phyloP scores from a whole-genome alignment of 2,797 vertebrate species.

The Phalloptychus januarius region DNA sequence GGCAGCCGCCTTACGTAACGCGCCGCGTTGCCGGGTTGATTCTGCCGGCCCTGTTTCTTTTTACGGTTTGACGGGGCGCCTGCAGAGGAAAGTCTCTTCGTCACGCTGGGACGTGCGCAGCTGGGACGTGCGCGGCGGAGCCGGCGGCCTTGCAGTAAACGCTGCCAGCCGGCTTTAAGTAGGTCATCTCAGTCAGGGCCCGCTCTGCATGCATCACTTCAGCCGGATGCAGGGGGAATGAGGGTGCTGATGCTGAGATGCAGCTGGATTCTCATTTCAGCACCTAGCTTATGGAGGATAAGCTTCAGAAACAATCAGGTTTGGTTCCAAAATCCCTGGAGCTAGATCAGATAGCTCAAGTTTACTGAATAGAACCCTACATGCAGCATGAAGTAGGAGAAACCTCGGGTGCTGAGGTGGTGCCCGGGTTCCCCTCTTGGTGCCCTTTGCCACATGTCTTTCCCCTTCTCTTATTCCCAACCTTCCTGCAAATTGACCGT shows the following conservation, averaged over 20 bases:
- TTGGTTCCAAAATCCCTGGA: background rate
- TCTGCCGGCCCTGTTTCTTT: slow-evolving; percentile 70
- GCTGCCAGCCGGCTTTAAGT: slow-evolving; percentile 66
- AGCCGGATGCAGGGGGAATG: background rate
- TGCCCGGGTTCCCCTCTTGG: too few relatives aligned
- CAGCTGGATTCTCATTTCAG: background rate
- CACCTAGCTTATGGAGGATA: background rate
- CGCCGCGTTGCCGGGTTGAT: slow-evolving; percentile 72
- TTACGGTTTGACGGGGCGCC: slow-evolving; percentile 69
- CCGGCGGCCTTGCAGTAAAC: slow-evolving; percentile 46
- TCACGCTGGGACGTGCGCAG: slow-evolving; percentile 58
- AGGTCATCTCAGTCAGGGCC: slow-evolving; percentile 64
- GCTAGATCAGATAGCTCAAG: background rate
- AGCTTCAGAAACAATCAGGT: background rate
- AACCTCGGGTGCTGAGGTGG: background rate
- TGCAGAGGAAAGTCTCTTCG: slow-evolving; percentile 58
- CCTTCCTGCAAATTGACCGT: too few relatives aligned
- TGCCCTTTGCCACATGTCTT: too few relatives aligned
- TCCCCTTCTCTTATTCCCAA: too few relatives aligned
- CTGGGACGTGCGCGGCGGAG: slow-evolving; percentile 47
- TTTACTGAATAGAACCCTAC: background rate
- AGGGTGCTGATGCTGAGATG: background rate
- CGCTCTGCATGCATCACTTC: background rate
- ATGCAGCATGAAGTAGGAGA: background rate
- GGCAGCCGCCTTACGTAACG: slow-evolving; percentile 71